Conservation (phyloP, 2,113 vertebrate genomes). For the Saccopteryx bilineata region DNA sequence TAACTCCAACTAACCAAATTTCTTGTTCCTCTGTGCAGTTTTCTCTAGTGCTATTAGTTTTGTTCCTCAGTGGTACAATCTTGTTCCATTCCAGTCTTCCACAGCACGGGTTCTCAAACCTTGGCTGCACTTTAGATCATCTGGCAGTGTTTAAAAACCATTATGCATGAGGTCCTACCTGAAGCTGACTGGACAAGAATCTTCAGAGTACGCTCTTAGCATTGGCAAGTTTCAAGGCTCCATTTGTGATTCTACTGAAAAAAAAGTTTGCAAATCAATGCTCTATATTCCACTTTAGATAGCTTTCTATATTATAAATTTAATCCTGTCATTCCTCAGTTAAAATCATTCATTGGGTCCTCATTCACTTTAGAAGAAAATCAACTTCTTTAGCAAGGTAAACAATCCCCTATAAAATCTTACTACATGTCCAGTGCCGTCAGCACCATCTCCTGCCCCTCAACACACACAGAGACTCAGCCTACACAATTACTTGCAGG, state of each 20-base stretch:
- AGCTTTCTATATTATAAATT: background rate
- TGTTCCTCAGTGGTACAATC: background rate
- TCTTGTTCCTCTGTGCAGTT: background rate
- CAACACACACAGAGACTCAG: background rate
- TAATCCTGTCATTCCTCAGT: background rate
- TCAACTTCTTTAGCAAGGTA: background rate
- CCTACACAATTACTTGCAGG: background rate
- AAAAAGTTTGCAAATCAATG: background rate
- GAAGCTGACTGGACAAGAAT: background rate
- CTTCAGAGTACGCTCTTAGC: background rate
- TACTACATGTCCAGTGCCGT: background rate
- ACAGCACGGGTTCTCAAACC: background rate
- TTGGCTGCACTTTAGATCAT: background rate
- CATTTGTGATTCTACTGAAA: background rate
- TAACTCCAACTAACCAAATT: slow-evolving; percentile 46
- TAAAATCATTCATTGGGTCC: background rate
- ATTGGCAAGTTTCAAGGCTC: background rate
- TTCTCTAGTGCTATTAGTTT: background rate
- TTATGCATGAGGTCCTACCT: background rate
- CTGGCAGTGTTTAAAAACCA: background rate
- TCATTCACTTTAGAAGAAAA: slow-evolving; percentile 12
- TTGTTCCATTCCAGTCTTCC: background rate
- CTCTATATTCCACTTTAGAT: background rate
- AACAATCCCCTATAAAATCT: background rate
- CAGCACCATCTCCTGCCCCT: no score